phyloP scores from a whole-genome alignment of 2,113 vertebrate genomes.

The Cygnus atratus region DNA sequence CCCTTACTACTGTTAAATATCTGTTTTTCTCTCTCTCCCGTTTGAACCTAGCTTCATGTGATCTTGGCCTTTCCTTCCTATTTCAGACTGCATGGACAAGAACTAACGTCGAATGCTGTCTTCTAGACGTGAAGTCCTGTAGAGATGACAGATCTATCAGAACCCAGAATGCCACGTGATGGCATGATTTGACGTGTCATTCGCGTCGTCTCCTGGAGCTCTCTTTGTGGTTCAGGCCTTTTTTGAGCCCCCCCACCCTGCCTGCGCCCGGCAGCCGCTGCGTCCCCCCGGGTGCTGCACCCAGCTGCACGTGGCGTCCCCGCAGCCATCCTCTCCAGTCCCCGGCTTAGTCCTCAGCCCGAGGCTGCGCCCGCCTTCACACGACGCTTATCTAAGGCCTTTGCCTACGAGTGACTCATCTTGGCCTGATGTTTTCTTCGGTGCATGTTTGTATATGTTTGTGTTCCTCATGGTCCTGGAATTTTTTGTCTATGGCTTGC shows the following conservation, averaged over 20 bases:
- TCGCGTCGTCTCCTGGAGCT: no score
- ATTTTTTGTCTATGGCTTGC: no score
- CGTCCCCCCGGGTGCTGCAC: no score
- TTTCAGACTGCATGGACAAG: background rate
- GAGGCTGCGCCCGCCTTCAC: background rate
- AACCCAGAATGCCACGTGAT: background rate
- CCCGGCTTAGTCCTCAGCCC: accelerated
- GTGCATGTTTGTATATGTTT: background rate
- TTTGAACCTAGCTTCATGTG: no score
- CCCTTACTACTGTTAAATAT: no score
- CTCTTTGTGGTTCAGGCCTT: no score
- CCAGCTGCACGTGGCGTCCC: no score
- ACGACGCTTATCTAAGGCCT: background rate
- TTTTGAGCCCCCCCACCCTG: no score
- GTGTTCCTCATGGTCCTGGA: background rate
- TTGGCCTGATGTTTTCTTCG: background rate
- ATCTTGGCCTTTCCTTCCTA: background rate
- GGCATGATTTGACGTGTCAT: background rate
- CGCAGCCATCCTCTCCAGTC: no score
- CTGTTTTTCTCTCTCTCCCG: accelerated
- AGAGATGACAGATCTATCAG: background rate
- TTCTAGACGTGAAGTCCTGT: background rate
- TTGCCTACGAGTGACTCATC: no score
- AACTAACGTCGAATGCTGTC: background rate
- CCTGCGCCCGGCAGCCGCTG: no score